These are phyloP conservation scores for Phenganax stokvisi DNA, from an alignment of 92 coral and sea anemone species.

Conservation along the genomic window DNA sequence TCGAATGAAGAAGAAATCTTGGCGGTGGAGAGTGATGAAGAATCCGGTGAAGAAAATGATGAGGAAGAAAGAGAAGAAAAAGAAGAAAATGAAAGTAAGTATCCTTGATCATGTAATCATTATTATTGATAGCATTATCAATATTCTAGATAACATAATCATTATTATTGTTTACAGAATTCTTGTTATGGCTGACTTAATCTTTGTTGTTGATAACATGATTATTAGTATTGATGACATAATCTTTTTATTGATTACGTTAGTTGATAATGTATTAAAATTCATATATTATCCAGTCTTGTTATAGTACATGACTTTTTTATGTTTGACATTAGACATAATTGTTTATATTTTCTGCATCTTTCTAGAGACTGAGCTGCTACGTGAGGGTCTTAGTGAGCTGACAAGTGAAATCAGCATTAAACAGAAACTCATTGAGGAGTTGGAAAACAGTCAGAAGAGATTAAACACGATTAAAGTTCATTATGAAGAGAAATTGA, in stretches of 20 bases:
- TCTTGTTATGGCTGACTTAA: background rate
- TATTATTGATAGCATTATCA: background rate
- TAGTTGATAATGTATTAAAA: no score
- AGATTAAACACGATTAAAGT: constrained; percentile 66
- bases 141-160: no score
- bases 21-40: constrained; percentile 42
- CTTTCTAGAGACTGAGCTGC: constrained; percentile 44
- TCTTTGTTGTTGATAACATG: background rate
- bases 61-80: constrained; percentile 58
- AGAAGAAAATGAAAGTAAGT: constrained; percentile 54
- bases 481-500: constrained; percentile 86
- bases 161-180: background rate
- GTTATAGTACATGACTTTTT: no score
- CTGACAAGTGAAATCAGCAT: constrained; percentile 83
- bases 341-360: background rate
- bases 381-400: constrained; percentile 71
- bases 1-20: background rate
- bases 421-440: constrained; percentile 85
- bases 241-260: no score
- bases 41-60: constrained; percentile 48
- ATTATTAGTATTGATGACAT: no score
- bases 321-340: no score
- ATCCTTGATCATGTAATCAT: background rate
- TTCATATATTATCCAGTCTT: no score
- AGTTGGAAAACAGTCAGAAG: constrained; percentile 80